These are phyloP conservation scores for Toxotes chatareus DNA, from an alignment of 2,113 vertebrate species.

Conservation along the genomic window DNA sequence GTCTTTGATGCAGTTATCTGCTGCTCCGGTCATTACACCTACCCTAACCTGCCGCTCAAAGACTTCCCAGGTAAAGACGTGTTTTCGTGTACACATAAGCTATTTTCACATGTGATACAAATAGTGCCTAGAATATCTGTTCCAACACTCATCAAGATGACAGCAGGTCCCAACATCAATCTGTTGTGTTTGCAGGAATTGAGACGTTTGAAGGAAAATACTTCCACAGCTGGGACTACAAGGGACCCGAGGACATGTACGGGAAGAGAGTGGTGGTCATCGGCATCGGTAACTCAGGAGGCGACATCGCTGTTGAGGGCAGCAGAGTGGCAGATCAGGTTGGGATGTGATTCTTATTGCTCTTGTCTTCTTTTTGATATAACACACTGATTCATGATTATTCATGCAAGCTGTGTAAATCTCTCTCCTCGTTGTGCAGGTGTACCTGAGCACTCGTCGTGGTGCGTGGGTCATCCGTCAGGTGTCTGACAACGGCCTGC, in stretches of 20 bases:
- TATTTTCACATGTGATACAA: too few relatives aligned
- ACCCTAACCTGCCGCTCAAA: constrained; percentile 85
- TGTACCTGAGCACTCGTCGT: constrained; percentile 87
- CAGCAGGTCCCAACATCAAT: neutral
- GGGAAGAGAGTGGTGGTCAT: constrained; percentile 90
- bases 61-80: constrained; percentile 88
- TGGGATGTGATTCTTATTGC: neutral
- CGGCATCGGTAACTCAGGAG: constrained; percentile 93
- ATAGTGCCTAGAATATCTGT: neutral
- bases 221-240: constrained; percentile 93
- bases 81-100: too few relatives aligned
- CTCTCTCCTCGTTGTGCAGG: constrained; percentile 68
- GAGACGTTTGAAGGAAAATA: constrained; percentile 89
- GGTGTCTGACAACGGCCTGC: constrained; percentile 83
- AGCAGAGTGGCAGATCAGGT: constrained; percentile 91
- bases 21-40: constrained; percentile 87
- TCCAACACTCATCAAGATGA: too few relatives aligned
- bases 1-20: constrained; percentile 92
- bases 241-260: constrained; percentile 80
- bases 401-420: neutral
- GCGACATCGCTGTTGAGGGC: constrained; percentile 91
- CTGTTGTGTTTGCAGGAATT: constrained; percentile 82
- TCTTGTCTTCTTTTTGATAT: neutral
- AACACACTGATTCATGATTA: neutral
- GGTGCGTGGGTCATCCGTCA: constrained; percentile 85